Evolutionary conservation across 2,888 invertebrate species (phyloP).

Genomic region (Lasioglossum calceatum): DNA sequence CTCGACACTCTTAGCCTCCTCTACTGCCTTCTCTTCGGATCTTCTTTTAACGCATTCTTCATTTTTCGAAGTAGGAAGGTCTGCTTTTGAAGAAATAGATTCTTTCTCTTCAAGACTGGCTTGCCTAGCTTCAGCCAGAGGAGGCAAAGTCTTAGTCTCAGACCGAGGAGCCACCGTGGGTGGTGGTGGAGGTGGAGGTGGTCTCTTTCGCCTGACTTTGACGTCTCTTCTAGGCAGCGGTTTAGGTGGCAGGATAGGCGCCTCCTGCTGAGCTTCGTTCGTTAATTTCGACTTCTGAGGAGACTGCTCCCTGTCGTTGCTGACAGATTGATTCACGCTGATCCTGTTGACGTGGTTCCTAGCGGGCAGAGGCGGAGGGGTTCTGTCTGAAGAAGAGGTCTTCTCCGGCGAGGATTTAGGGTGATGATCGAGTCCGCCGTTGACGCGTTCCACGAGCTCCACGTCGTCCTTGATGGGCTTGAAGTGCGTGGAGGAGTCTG

Average conservation of each 20-base stretch:
- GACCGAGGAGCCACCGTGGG: slow-evolving; percentile 69
- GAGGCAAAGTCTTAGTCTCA: slow-evolving; percentile 64
- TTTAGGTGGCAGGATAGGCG: slow-evolving; percentile 81
- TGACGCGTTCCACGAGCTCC: slow-evolving; percentile 79
- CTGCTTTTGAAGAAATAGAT: not conserved
- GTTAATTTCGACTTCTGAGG: not conserved
- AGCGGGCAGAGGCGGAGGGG: slow-evolving; percentile 68
- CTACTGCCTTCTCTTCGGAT: slow-evolving; percentile 13
- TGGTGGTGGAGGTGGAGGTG: slow-evolving; percentile 83
- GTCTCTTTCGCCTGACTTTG: slow-evolving; percentile 80
- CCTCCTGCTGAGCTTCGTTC: slow-evolving; percentile 26
- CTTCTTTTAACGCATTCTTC: not conserved
- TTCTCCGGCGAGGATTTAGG: slow-evolving; percentile 19
- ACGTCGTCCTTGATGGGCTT: slow-evolving; percentile 80
- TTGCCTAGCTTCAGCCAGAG: slow-evolving; percentile 34
- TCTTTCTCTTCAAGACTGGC: slow-evolving; percentile 30
- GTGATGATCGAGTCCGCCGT: slow-evolving; percentile 65
- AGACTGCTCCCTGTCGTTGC: not conserved
- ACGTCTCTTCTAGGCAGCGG: slow-evolving; percentile 83
- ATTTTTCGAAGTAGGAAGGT: not conserved
- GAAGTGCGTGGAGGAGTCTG: slow-evolving; percentile 80
- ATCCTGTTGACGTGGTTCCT: slow-evolving; percentile 80
- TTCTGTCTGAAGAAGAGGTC: slow-evolving; percentile 11
- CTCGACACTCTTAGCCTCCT: not conserved
- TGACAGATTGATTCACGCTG: slow-evolving; percentile 72